Evolutionary conservation across 2,113 vertebrate species (phyloP), one percentile per base, ranked within the genome.

Genomic region (Sorex araneus): DNA sequence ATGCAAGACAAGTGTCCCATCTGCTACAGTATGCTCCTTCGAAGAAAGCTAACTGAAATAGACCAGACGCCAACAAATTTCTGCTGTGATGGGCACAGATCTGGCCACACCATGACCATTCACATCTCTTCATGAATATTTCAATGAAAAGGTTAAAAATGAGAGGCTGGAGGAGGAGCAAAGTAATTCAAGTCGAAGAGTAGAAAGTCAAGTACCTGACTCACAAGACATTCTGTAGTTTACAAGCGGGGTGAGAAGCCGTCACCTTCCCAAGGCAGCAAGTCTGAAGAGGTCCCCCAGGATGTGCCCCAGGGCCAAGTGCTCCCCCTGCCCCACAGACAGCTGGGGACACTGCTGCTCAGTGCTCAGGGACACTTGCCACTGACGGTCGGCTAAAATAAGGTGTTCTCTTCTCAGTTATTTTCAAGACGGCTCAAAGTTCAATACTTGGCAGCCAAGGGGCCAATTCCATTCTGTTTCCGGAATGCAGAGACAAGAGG

Each of bases 401-500:
- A 84, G 82, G 70, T 13, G 36, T 60, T 60, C 11, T 15, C 34
- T 94, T 76, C 86, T 66, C 90, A 74, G 27, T 3, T 67, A 73
- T 36, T 90, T 90, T 77, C 40, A 92, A 77, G 50, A 93, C 21
- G 57, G 50, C 76, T 34, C 84, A 74, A 81, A 79, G 76, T 40
- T 85, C 71, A 79, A 75, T 32, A 27, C 10, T 54, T 66, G 27
- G 45, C 67, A 89, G 60, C 25, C 47, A 40, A 40, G 3, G 77
- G 87, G 92, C 1, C 8, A 28, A 92, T 40, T n/a, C 47, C n/a
- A n/a, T n/a, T n/a, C n/a, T 36, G 57, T 54, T 60, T 87, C 63
- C 80, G 69, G 43, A 80, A 86, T 9, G 45, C 45, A 60, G 12
- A 50, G 34, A 77, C 3, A 16, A 34, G 63, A 82, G 8, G 11